A percentile compares a stretch with the other conserved stretches of the same genome.
phyloP scores from a whole-genome alignment of 2,797 vertebrate genomes.

The Pelochelys cantorii region DNA sequence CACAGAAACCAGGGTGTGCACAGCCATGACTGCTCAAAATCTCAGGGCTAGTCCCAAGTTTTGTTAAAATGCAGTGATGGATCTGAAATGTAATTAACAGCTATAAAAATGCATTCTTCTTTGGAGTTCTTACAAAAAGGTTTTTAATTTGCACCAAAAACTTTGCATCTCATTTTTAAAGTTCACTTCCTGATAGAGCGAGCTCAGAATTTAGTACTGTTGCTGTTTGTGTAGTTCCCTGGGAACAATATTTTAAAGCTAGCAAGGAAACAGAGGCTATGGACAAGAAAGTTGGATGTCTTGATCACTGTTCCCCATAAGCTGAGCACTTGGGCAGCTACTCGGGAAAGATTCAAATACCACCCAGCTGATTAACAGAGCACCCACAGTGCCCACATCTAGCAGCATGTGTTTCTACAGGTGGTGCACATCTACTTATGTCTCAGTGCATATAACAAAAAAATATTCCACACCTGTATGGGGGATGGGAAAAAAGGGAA shows the following conservation, averaged over 20 bases:
- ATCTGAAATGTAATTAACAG: constrained; percentile 54
- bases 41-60: constrained; percentile 48
- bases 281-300: background rate
- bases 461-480: no score
- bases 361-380: no score
- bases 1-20: constrained; percentile 16
- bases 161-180: constrained; percentile 67
- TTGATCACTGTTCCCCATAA: no score
- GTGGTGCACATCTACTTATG: no score
- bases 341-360: no score
- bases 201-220: background rate
- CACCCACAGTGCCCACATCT: no score
- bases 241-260: background rate
- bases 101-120: constrained; percentile 68
- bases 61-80: constrained; percentile 70
- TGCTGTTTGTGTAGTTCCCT: background rate
- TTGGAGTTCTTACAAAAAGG: constrained; percentile 64
- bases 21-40: constrained; percentile 20
- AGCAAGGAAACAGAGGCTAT: background rate
- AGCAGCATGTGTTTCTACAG: no score
- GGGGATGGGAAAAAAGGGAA: no score
- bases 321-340: no score
- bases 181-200: constrained; percentile 8
- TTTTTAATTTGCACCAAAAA: constrained; percentile 71
- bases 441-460: no score